Base-by-base conservation (phyloP, 1,140 invertebrate species). In the Ooceraea biroi region DNA sequence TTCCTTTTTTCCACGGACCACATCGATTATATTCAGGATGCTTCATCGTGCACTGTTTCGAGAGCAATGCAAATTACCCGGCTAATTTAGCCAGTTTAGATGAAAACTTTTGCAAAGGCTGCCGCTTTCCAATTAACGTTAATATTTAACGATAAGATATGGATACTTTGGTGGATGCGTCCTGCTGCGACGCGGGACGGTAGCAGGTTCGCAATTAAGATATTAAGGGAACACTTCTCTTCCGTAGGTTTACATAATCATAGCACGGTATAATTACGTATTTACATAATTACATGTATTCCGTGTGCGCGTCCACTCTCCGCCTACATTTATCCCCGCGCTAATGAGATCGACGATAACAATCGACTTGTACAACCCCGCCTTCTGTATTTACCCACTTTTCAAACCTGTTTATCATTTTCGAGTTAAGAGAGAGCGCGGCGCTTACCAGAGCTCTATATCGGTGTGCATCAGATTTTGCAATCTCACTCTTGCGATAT, bases 321-420 rank as follows among this genome's bases (percentile, higher is more conserved):
- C 27, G 77, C 65, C 41, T 46, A 36, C 55, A 36, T 83, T 85
- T 57, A 77, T n/a, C 22, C 25, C 25, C 46, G 66, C 57, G 58
- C 86, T 88, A 88, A 88, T 85, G 83, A 88, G 84, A 88, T 88
- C 73, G 61, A 48, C 58, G 87, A 88, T 88, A 88, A 88, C 86
- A 88, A 88, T 88, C 82, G 74, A 87, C 82, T 48, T 66, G 68
- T 48, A 46, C 58, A 68, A 76, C 30, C 48, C n/a, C 36, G 44
- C 41, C 66, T 68, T 80, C 36, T 30, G n/a, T 22, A 69, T 44
- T 55, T 69, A 80, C 66, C 5, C 41, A 44, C 41, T 80, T 71
- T 71, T 80, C 55, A 17, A 83, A 76, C 8, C 36, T 44, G 19
- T 60, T 65, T 77, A 83, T 61, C 41, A 12, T 48, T n/a, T 30